Conservation (phyloP, 92 coral and sea anemone genomes). For the Desmophyllum pertusum region DNA sequence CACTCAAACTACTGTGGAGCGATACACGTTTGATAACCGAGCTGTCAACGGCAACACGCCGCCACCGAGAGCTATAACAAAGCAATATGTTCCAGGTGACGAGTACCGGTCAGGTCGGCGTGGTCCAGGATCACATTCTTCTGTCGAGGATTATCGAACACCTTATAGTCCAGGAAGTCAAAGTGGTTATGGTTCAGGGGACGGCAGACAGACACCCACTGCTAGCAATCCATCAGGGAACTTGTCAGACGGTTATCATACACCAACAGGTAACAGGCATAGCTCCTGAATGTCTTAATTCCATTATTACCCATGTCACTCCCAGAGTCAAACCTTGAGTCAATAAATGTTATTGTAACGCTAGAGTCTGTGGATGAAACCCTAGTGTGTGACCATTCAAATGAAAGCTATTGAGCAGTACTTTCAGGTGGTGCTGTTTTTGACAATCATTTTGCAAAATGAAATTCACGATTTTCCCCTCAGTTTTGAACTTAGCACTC, state of each 20-base stretch:
- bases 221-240: slow-evolving; percentile 70
- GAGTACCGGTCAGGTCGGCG: slow-evolving; percentile 69
- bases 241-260: slow-evolving; percentile 75
- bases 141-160: slow-evolving; percentile 66
- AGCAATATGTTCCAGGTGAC: slow-evolving; percentile 74
- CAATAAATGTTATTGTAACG: too few relatives aligned
- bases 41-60: slow-evolving; percentile 61
- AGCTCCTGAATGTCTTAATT: too few relatives aligned
- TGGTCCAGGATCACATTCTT: slow-evolving; percentile 76
- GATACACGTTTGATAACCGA: slow-evolving; percentile 50
- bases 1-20: slow-evolving; percentile 67
- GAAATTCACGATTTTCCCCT: too few relatives aligned
- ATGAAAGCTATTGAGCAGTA: too few relatives aligned
- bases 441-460: too few relatives aligned
- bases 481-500: too few relatives aligned
- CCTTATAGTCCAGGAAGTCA: slow-evolving; percentile 75
- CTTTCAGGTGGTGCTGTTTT: too few relatives aligned
- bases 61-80: slow-evolving; percentile 51
- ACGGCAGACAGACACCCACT: slow-evolving; percentile 80
- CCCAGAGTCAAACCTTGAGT: too few relatives aligned
- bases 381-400: too few relatives aligned
- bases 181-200: slow-evolving; percentile 77
- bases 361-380: too few relatives aligned
- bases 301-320: too few relatives aligned
- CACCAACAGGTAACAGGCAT: slow-evolving; percentile 58